Conservation (phyloP, 1,140 invertebrate species). For the Microvelia longipes region DNA sequence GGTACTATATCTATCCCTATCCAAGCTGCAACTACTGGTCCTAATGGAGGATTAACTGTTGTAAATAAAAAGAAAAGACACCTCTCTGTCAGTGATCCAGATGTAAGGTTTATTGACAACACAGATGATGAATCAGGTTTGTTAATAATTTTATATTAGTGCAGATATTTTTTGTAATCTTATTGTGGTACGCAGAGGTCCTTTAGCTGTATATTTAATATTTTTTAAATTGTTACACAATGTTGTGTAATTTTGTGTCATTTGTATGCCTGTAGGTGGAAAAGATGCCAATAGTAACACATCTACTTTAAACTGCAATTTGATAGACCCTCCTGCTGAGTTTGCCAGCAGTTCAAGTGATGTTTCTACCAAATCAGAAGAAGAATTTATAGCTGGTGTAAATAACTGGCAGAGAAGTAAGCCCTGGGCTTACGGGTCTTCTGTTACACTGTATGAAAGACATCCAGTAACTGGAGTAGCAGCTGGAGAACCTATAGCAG, state of each 20-base stretch:
- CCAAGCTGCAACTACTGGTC: slow-evolving; percentile 53
- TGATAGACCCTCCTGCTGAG: slow-evolving; percentile 16
- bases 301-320: slow-evolving; percentile 17
- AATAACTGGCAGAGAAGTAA: slow-evolving; percentile 37
- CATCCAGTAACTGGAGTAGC: slow-evolving; percentile 57
- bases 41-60: slow-evolving; percentile 55
- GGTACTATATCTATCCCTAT: slow-evolving; percentile 31
- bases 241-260: too few species aligned
- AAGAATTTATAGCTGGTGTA: slow-evolving; percentile 41
- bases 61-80: slow-evolving; percentile 50
- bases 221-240: too few species aligned
- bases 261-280: too few species aligned
- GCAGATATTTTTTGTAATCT: too few species aligned
- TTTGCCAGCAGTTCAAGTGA: slow-evolving; percentile 26
- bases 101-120: slow-evolving; percentile 61
- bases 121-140: slow-evolving; percentile 33
- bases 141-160: too few species aligned
- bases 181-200: too few species aligned
- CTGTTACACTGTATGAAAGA: slow-evolving; percentile 55
- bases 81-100: slow-evolving; percentile 45
- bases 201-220: too few species aligned
- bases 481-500: slow-evolving; percentile 78
- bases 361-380: slow-evolving; percentile 17
- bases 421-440: slow-evolving; percentile 12
- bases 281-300: slow-evolving; percentile 19